Percentiles rank a stretch among this genome's conserved stretches.
These are phyloP conservation scores for Ariopsis seemanni DNA, from an alignment of 2,113 vertebrate species.

Conservation along the genomic window DNA sequence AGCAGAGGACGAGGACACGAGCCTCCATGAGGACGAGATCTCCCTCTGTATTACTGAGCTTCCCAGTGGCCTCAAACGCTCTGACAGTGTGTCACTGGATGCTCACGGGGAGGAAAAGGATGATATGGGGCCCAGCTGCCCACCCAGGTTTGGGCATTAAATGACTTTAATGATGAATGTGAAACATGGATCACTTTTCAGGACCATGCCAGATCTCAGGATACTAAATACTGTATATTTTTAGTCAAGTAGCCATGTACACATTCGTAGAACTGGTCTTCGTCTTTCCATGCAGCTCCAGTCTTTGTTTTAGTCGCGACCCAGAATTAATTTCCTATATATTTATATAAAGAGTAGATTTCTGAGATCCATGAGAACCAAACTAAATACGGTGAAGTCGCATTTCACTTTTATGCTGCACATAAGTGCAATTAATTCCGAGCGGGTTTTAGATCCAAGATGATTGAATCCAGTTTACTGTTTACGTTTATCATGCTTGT, in stretches of 20 bases:
- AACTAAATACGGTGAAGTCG: neutral
- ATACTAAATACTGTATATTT: neutral
- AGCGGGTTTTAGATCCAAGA: neutral
- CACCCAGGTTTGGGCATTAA: slow-evolving; percentile 76
- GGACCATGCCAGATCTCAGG: neutral
- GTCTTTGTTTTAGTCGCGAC: neutral
- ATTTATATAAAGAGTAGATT: neutral
- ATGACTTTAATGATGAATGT: neutral
- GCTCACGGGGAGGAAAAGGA: slow-evolving; percentile 77
- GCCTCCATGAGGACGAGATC: slow-evolving; percentile 79
- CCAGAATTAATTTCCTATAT: neutral
- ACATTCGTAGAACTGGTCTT: neutral
- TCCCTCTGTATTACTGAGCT: slow-evolving; percentile 81
- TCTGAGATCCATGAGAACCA: neutral
- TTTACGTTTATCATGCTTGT: neutral
- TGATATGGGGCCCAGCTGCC: slow-evolving; percentile 72
- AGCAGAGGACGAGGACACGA: slow-evolving; percentile 77
- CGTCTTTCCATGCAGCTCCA: neutral
- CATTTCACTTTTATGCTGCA: neutral
- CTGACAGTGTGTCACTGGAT: slow-evolving; percentile 79
- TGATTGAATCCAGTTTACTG: neutral
- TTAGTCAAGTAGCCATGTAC: neutral
- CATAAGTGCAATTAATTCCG: neutral
- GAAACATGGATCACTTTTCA: neutral
- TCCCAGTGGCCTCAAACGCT: slow-evolving; percentile 78